phyloP scores from a whole-genome alignment of 1,140 invertebrate genomes.

The Teleopsis dalmanni region DNA sequence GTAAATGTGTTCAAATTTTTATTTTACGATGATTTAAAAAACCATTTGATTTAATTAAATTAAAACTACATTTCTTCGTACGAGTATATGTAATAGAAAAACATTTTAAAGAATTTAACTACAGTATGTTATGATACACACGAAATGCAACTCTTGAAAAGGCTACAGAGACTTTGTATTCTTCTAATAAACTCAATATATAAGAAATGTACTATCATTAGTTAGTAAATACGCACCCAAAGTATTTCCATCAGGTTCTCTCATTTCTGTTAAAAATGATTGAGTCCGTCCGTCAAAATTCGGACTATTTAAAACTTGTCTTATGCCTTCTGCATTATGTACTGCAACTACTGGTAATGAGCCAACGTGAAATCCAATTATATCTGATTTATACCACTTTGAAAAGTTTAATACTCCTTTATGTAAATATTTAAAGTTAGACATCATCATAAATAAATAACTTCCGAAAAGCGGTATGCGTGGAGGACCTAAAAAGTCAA shows the following conservation, averaged over 20 bases:
- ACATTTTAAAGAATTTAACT: not conserved
- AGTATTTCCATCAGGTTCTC: slow-evolving; percentile 18
- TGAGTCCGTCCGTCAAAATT: slow-evolving; percentile 44
- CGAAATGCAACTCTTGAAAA: not conserved
- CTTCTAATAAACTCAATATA: not conserved
- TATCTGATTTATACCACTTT: slow-evolving; percentile 44
- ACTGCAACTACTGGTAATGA: slow-evolving; percentile 30
- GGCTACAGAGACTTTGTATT: not conserved
- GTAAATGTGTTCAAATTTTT: too few relatives aligned
- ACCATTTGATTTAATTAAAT: not conserved
- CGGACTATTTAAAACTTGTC: slow-evolving; percentile 38
- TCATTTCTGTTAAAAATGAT: slow-evolving; percentile 15
- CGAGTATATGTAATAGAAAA: not conserved
- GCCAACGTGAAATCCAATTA: slow-evolving; percentile 45
- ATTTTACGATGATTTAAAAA: too few relatives aligned
- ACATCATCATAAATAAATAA: slow-evolving; percentile 35
- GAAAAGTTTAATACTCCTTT: slow-evolving; percentile 29
- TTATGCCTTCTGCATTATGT: slow-evolving; percentile 39
- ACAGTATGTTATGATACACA: not conserved
- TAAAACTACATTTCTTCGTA: not conserved
- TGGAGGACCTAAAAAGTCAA: slow-evolving; percentile 23
- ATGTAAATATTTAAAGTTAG: slow-evolving; percentile 34
- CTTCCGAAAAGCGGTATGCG: slow-evolving; percentile 36
- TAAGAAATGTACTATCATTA: too few relatives aligned
- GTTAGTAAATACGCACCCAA: slow-evolving; percentile 9